phyloP scores from a whole-genome alignment of 2,797 vertebrate genomes.

The Phrynocephalus vlangalii region DNA sequence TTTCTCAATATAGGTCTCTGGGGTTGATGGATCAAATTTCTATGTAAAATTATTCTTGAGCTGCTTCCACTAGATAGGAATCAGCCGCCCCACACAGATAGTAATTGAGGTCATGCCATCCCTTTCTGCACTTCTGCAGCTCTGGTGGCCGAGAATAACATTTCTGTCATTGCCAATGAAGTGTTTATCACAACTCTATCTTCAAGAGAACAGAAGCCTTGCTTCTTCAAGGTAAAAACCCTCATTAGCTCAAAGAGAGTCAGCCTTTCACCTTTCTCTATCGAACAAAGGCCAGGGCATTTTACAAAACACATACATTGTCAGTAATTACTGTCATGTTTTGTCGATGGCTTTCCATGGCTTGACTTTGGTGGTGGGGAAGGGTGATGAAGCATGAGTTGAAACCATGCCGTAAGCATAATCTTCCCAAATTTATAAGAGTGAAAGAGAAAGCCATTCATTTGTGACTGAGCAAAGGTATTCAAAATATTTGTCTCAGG shows the following conservation, averaged over 20 bases:
- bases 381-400: not conserved
- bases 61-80: conserved; percentile 12
- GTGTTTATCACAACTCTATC: conserved; percentile 5
- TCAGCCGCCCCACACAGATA: conserved; percentile 11
- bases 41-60: conserved; percentile 27
- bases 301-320: not conserved
- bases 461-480: too few relatives aligned
- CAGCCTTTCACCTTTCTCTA: not conserved
- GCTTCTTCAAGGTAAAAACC: not conserved
- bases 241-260: not conserved
- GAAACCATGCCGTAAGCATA: not conserved
- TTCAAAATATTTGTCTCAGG: too few relatives aligned
- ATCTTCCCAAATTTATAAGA: too few relatives aligned
- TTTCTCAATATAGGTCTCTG: conserved; percentile 11
- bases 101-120: conserved; percentile 24
- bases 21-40: conserved; percentile 21
- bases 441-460: too few relatives aligned
- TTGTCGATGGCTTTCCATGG: not conserved
- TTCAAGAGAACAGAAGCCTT: not conserved
- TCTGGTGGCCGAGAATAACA: conserved; percentile 19
- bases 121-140: conserved; percentile 8
- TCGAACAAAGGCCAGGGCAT: not conserved
- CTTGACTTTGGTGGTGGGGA: not conserved
- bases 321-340: not conserved
- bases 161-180: conserved; percentile 19